Evolutionary conservation across 1,140 invertebrate species (phyloP).

Genomic region (Trialeurodes vaporariorum): DNA sequence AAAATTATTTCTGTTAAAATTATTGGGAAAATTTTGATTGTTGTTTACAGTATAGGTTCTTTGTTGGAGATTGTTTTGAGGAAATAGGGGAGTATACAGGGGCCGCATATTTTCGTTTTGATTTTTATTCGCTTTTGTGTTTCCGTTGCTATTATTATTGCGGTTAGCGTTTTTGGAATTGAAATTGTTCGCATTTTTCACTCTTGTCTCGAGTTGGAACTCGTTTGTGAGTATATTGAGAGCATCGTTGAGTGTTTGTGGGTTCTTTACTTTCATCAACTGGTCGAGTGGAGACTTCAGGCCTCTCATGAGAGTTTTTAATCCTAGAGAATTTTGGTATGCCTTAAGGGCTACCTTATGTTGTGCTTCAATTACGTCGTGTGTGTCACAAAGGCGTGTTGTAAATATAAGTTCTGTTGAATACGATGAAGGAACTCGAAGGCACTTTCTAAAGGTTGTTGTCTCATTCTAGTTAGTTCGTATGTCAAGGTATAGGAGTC

Average conservation of each 20-base stretch:
- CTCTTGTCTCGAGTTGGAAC: slow-evolving; percentile 3
- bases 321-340: background rate
- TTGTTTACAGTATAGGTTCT: too few relatives aligned
- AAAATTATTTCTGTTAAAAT: too few relatives aligned
- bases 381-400: background rate
- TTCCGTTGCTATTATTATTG: too few relatives aligned
- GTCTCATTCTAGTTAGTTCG: slow-evolving; percentile 16
- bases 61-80: too few relatives aligned
- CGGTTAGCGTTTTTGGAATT: too few relatives aligned
- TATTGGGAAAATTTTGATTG: too few relatives aligned
- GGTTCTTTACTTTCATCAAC: slow-evolving; percentile 5
- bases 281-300: slow-evolving; percentile 5
- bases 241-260: slow-evolving; percentile 5
- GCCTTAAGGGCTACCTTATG: background rate
- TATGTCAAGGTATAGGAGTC: slow-evolving; percentile 20
- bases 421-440: background rate
- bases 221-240: slow-evolving; percentile 10
- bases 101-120: too few relatives aligned
- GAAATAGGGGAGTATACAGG: too few relatives aligned
- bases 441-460: background rate
- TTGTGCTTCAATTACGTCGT: background rate
- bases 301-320: slow-evolving; percentile 5
- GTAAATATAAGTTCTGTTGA: background rate
- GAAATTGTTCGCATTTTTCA: too few relatives aligned
- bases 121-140: too few relatives aligned